These are phyloP conservation scores for Aelia acuminata DNA, from an alignment of 2,888 invertebrate genomes.

Conservation along the genomic window DNA sequence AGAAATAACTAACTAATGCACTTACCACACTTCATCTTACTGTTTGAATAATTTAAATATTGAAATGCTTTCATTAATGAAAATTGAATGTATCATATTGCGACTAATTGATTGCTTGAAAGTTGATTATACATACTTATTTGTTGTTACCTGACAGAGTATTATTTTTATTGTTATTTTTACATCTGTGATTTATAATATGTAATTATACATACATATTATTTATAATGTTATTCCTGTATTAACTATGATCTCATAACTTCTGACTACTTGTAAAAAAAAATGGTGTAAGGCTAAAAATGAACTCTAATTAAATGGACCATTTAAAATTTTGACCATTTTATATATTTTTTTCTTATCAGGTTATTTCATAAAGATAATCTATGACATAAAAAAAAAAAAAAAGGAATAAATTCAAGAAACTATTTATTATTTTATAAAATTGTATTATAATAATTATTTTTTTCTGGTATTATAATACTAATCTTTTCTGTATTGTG, in stretches of 20 bases:
- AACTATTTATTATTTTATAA: background rate
- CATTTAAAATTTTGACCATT: slow-evolving; percentile 38
- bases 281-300: background rate
- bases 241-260: slow-evolving; percentile 22
- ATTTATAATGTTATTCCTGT: background rate
- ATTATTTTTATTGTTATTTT: slow-evolving; percentile 29
- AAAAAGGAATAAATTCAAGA: background rate
- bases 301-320: slow-evolving; percentile 20
- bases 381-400: background rate
- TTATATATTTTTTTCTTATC: slow-evolving; percentile 1
- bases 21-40: no score
- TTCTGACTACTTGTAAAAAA: background rate
- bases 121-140: background rate
- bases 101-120: background rate
- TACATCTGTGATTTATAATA: slow-evolving; percentile 25
- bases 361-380: slow-evolving; percentile 7
- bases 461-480: no score
- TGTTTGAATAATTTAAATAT: no score
- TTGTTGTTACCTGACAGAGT: slow-evolving; percentile 26
- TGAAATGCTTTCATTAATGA: no score
- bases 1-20: no score
- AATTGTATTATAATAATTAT: no score
- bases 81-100: background rate
- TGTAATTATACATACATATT: no score
- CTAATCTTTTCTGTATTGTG: background rate